A percentile compares a stretch with the other conserved stretches of the same genome.
phyloP scores from a whole-genome alignment of 2,797 vertebrate genomes.

The Fundulus diaphanus region DNA sequence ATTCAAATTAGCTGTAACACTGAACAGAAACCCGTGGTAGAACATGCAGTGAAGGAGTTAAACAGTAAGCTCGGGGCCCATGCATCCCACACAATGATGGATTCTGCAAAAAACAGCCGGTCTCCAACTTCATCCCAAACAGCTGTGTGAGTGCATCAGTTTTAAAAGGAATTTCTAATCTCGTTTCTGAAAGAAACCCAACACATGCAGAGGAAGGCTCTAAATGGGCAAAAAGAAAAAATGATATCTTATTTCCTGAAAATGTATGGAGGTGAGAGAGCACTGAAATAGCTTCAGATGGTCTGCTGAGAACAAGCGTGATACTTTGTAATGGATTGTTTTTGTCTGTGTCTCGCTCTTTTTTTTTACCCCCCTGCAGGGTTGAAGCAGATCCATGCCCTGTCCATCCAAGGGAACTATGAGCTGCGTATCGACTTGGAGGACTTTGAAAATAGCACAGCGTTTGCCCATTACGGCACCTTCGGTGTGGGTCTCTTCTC shows the following conservation, averaged over 20 bases:
- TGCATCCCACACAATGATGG: not conserved
- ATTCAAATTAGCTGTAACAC: not conserved
- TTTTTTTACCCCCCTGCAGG: conserved; percentile 76
- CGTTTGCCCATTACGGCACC: conserved; percentile 90
- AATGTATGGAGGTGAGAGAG: conserved; percentile 28
- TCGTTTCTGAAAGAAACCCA: conserved; percentile 47
- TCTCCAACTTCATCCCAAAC: not conserved
- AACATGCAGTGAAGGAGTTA: not conserved
- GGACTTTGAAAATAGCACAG: conserved; percentile 95
- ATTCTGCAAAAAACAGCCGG: not conserved
- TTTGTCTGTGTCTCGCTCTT: conserved; percentile 43
- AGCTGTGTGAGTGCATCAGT: conserved; percentile 5
- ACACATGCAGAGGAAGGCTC: conserved; percentile 43
- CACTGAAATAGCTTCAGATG: conserved; percentile 53
- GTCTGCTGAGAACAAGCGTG: conserved; percentile 45
- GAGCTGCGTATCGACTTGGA: conserved; percentile 94
- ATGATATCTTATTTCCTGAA: conserved; percentile 56
- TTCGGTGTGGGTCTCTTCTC: conserved; percentile 95
- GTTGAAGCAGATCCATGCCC: conserved; percentile 89
- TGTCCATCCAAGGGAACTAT: conserved; percentile 93
- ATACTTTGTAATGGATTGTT: conserved; percentile 61
- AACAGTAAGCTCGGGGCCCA: not conserved
- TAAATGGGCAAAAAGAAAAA: conserved; percentile 56
- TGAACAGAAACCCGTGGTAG: not conserved
- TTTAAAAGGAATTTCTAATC: conserved; percentile 43